phyloP scores from a whole-genome alignment of 2,797 vertebrate genomes.

The Tympanoctomys barrerae region DNA sequence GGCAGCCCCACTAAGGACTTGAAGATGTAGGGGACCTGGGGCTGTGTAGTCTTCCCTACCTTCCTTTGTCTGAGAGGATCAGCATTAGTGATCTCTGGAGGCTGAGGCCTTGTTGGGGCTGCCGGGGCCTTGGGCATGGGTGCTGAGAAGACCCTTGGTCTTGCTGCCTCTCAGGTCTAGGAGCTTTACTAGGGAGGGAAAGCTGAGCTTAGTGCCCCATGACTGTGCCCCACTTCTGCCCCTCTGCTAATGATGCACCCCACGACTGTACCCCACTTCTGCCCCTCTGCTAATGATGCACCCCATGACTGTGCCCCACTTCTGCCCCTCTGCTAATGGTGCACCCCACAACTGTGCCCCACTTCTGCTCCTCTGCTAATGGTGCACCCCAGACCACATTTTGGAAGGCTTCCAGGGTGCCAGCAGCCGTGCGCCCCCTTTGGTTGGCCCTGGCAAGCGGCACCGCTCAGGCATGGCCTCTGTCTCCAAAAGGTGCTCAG shows the following conservation, averaged over 20 bases:
- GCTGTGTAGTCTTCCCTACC: background rate
- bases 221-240: too few relatives aligned
- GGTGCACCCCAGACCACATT: too few relatives aligned
- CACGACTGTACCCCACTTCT: too few relatives aligned
- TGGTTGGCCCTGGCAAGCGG: too few relatives aligned
- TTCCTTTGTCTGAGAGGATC: background rate
- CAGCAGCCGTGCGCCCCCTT: too few relatives aligned
- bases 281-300: too few relatives aligned
- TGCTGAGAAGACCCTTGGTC: background rate
- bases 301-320: too few relatives aligned
- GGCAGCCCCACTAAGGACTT: background rate
- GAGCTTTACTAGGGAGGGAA: background rate
- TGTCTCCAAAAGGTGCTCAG: background rate
- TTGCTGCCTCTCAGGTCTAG: background rate
- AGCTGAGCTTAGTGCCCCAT: background rate
- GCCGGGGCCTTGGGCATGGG: background rate
- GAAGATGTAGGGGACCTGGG: background rate
- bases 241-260: too few relatives aligned
- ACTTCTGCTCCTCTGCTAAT: too few relatives aligned
- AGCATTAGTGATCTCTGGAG: background rate
- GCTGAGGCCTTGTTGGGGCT: background rate
- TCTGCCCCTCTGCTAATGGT: too few relatives aligned
- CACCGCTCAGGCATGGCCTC: background rate
- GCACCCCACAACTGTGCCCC: accelerated
- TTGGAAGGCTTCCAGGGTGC: too few relatives aligned